A percentile compares a stretch with the other conserved stretches of the same genome.
These are phyloP conservation scores for Urechis unicinctus DNA, from an alignment of 2,888 invertebrate genomes.

Conservation along the genomic window DNA sequence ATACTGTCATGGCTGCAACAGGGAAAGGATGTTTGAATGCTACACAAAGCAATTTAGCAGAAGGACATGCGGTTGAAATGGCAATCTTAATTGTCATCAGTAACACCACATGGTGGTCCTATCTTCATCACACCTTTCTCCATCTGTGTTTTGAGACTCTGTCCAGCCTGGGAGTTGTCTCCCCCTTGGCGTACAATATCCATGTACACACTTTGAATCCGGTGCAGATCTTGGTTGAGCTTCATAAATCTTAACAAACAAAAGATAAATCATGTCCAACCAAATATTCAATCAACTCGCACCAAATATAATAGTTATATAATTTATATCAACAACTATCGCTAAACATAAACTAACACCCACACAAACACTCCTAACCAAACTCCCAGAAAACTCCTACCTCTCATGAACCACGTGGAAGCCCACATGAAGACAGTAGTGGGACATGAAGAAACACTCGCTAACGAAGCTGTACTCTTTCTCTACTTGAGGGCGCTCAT, in stretches of 20 bases:
- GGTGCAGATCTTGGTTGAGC: conserved; percentile 56
- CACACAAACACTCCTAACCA: too few species aligned
- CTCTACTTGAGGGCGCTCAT: conserved; percentile 3
- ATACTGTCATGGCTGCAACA: conserved; percentile 40
- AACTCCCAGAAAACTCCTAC: too few species aligned
- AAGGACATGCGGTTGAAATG: too few species aligned
- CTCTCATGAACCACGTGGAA: conserved; percentile 54
- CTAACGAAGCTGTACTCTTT: conserved; percentile 64
- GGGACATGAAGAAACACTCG: conserved; percentile 85
- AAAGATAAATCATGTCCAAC: too few species aligned
- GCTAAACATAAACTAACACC: too few species aligned
- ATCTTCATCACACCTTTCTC: conserved; percentile 32
- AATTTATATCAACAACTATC: too few species aligned
- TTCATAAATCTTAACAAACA: too few species aligned
- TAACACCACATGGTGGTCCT: neutral
- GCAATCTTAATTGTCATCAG: too few species aligned
- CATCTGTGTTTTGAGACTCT: conserved; percentile 37
- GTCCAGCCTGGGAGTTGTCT: conserved; percentile 55
- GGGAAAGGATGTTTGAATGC: conserved; percentile 1
- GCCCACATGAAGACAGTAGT: conserved; percentile 75
- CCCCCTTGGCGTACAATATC: conserved; percentile 60
- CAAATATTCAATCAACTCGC: too few species aligned
- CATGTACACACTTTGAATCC: conserved; percentile 68
- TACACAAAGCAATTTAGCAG: too few species aligned
- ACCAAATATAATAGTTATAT: too few species aligned